Evolutionary conservation across 1,140 invertebrate species (phyloP).

Genomic region (Pinna nobilis): DNA sequence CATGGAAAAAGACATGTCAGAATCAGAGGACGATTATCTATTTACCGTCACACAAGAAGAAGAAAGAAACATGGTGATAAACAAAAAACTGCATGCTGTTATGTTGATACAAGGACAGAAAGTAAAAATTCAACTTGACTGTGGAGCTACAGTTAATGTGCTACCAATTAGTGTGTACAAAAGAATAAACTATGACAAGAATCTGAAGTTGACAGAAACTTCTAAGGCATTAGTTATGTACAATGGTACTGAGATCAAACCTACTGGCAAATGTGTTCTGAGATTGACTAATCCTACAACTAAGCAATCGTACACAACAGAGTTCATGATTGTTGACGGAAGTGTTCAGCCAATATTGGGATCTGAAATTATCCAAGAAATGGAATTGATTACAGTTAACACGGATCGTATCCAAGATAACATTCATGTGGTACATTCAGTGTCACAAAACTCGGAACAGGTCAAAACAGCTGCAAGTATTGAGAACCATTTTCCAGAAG

Average conservation of each 20-base stretch:
- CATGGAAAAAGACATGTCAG: not conserved
- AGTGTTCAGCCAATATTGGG: conserved; percentile 3
- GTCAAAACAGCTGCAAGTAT: not conserved
- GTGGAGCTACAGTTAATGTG: conserved; percentile 28
- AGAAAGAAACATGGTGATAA: not conserved
- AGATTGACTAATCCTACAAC: not conserved
- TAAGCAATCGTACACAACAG: not conserved
- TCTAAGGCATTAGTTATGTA: conserved; percentile 3
- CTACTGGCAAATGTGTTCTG: not conserved
- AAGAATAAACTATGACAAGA: not conserved
- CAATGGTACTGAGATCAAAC: conserved; percentile 1
- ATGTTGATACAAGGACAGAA: conserved; percentile 13
- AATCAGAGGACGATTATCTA: not conserved
- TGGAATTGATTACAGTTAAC: conserved; percentile 8
- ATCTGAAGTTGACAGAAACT: not conserved
- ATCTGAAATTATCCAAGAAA: conserved; percentile 1
- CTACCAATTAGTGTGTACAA: conserved; percentile 1
- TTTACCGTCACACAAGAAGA: not conserved
- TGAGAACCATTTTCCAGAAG: not conserved
- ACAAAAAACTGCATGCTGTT: not conserved
- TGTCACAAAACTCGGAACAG: not conserved
- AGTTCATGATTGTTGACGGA: conserved; percentile 4
- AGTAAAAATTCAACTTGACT: conserved; percentile 28
- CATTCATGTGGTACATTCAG: too few species aligned
- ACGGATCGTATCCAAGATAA: not conserved